phyloP scores from a whole-genome alignment of 2,888 invertebrate genomes.

The Eupeodes luniger region DNA sequence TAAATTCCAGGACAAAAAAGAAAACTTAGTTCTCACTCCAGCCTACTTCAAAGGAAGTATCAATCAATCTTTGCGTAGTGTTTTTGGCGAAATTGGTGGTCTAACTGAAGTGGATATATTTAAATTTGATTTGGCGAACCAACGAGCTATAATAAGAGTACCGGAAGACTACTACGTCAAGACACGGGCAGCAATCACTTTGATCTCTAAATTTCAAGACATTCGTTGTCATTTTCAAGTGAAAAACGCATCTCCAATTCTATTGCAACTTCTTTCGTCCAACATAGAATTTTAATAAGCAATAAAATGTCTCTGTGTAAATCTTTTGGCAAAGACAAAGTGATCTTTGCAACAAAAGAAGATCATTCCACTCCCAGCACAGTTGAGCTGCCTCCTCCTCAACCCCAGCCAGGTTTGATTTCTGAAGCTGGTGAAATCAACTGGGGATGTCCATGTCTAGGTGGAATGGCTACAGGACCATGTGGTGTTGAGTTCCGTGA shows the following conservation, averaged over 20 bases:
- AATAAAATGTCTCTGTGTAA: conserved; percentile 85
- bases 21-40: conserved; percentile 83
- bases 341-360: conserved; percentile 92
- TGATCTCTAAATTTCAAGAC: conserved; percentile 85
- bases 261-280: conserved; percentile 55
- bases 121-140: conserved; percentile 84
- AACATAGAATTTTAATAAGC: conserved; percentile 51
- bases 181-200: conserved; percentile 86
- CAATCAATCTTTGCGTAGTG: conserved; percentile 84
- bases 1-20: conserved; percentile 83
- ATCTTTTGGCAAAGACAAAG: conserved; percentile 89
- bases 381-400: conserved; percentile 89
- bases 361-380: conserved; percentile 91
- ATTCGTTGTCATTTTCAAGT: conserved; percentile 85
- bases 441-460: conserved; percentile 98
- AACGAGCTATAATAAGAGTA: conserved; percentile 86
- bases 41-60: conserved; percentile 87
- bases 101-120: conserved; percentile 86
- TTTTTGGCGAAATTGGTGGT: conserved; percentile 87
- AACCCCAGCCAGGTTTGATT: conserved; percentile 92
- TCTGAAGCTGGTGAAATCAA: conserved; percentile 95
- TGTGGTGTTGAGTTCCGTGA: conserved; percentile 97
- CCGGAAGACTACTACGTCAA: conserved; percentile 85
- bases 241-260: conserved; percentile 84
- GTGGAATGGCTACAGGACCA: conserved; percentile 98